Evolutionary conservation across 2,797 vertebrate species (phyloP).

Genomic region (Streptopelia turtur): DNA sequence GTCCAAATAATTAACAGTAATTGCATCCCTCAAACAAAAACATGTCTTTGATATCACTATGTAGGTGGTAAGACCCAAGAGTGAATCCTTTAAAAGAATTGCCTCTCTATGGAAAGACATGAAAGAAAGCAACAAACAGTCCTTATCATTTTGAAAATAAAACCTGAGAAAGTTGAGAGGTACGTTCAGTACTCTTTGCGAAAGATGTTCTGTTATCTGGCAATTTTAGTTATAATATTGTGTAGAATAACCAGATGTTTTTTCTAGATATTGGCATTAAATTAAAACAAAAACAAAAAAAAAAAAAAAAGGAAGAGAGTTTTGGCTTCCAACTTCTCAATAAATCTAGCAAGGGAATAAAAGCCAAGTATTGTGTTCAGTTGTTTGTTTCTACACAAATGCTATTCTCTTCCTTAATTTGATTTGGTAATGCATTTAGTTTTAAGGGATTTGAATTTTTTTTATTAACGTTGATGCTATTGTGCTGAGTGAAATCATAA

Average conservation of each 20-base stretch:
- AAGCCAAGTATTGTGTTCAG: conserved; percentile 50
- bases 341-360: conserved; percentile 56
- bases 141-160: conserved; percentile 15
- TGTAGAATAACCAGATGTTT: conserved; percentile 63
- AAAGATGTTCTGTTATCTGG: conserved; percentile 49
- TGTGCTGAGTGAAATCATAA: conserved; percentile 37
- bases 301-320: not conserved
- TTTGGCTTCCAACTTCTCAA: conserved; percentile 53
- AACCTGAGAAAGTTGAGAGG: not conserved
- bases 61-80: not conserved
- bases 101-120: not conserved
- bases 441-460: conserved; percentile 28
- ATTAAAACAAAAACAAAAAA: conserved; percentile 15
- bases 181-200: conserved; percentile 40
- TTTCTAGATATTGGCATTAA: conserved; percentile 57
- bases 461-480: not conserved
- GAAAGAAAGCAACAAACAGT: not conserved
- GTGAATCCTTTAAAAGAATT: not conserved
- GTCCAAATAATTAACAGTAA: not conserved
- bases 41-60: not conserved
- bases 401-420: conserved; percentile 43
- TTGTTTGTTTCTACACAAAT: conserved; percentile 65
- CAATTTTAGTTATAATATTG: conserved; percentile 7
- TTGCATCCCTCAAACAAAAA: not conserved
- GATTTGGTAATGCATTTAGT: conserved; percentile 59